Percentiles rank a stretch among this genome's conserved stretches.
phyloP scores from a whole-genome alignment of 2,797 vertebrate genomes.

The Spheniscus humboldti region DNA sequence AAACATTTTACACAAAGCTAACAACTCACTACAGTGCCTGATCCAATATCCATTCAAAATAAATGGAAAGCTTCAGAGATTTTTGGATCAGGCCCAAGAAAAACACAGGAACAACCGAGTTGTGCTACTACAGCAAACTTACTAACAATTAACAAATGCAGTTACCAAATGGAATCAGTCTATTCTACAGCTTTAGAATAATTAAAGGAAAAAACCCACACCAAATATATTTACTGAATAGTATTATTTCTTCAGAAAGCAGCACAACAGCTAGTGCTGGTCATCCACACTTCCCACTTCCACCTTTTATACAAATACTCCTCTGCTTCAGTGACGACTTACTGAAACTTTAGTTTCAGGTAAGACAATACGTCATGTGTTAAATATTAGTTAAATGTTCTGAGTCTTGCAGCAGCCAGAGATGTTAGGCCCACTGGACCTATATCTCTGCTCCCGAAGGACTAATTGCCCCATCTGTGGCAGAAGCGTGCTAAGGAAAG shows the following conservation, averaged over 20 bases:
- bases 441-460: background rate
- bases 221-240: background rate
- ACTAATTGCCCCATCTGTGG: background rate
- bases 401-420: background rate
- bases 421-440: background rate
- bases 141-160: background rate
- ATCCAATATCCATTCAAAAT: background rate
- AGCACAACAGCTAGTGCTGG: background rate
- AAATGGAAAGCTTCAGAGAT: background rate
- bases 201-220: background rate
- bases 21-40: background rate
- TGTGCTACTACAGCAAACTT: background rate
- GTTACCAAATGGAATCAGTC: background rate
- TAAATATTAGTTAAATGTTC: background rate
- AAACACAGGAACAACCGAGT: background rate
- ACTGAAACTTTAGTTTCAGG: background rate
- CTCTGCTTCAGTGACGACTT: background rate
- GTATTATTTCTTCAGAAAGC: background rate
- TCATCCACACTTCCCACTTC: background rate
- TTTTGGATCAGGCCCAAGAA: slow-evolving; percentile 4
- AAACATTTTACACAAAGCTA: background rate
- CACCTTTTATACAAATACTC: background rate
- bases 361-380: background rate
- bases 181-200: background rate
- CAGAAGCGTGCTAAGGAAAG: background rate